Percentiles rank a stretch among this genome's conserved stretches.
These are phyloP conservation scores for Epinotia demarniana DNA, from an alignment of 2,888 invertebrate species.

Conservation along the genomic window DNA sequence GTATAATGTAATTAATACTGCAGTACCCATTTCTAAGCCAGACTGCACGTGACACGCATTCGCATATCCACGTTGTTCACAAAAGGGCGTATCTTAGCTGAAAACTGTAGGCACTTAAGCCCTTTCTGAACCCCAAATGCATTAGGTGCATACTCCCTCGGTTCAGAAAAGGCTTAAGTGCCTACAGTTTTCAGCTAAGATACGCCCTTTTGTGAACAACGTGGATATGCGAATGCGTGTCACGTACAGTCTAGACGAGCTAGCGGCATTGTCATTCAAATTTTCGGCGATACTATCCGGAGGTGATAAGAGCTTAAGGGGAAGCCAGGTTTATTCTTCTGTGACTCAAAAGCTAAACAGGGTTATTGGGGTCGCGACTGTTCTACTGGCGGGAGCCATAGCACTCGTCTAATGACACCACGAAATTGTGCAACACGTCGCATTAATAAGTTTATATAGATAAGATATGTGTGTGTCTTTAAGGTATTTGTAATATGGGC, in stretches of 20 bases:
- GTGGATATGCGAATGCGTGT: slow-evolving; percentile 7
- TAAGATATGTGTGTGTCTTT: too few species aligned
- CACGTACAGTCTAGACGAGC: slow-evolving; percentile 42
- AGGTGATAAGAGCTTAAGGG: slow-evolving; percentile 40
- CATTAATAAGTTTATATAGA: too few species aligned
- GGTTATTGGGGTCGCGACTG: too few species aligned
- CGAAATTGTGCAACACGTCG: too few species aligned
- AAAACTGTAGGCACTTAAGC: not conserved
- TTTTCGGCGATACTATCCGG: slow-evolving; percentile 49
- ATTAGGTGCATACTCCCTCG: slow-evolving; percentile 21
- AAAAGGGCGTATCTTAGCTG: slow-evolving; percentile 10
- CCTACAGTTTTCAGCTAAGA: not conserved
- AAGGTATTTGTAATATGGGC: too few species aligned
- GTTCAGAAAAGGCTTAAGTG: not conserved
- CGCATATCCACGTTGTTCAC: not conserved
- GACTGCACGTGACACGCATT: slow-evolving; percentile 36
- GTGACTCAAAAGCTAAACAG: too few species aligned
- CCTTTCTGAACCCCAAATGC: slow-evolving; percentile 20
- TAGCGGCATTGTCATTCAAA: slow-evolving; percentile 42
- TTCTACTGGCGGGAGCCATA: too few species aligned
- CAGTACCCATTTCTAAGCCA: too few species aligned
- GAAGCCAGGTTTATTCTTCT: slow-evolving; percentile 21
- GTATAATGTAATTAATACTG: too few species aligned
- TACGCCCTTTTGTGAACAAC: slow-evolving; percentile 15
- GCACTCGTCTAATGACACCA: too few species aligned